Conservation (phyloP, 2,888 invertebrate species). For the Cheilosia vulpina region DNA sequence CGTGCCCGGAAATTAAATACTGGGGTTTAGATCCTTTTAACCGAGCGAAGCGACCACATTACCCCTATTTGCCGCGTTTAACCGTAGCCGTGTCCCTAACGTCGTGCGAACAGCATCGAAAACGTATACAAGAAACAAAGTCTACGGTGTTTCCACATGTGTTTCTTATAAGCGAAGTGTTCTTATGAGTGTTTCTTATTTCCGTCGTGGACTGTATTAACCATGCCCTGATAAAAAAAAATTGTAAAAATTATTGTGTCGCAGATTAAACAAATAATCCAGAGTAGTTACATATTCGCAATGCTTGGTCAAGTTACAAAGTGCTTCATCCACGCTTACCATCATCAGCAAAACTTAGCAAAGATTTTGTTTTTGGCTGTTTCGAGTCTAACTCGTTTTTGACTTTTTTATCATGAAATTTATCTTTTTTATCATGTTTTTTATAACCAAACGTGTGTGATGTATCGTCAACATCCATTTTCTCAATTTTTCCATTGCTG, state of each 20-base stretch:
- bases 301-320: slow-evolving; percentile 9
- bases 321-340: slow-evolving; percentile 82
- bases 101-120: too few species aligned
- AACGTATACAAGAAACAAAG: too few species aligned
- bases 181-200: too few species aligned
- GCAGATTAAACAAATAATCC: neutral
- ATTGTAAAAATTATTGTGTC: neutral
- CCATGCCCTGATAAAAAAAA: neutral
- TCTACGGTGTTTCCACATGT: too few species aligned
- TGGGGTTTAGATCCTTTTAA: too few species aligned
- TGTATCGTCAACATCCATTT: slow-evolving; percentile 82
- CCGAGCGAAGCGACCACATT: too few species aligned
- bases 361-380: slow-evolving; percentile 84
- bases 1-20: too few species aligned
- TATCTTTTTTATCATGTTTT: slow-evolving; percentile 77
- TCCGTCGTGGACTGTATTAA: too few species aligned
- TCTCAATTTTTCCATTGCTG: slow-evolving; percentile 75
- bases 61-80: too few species aligned
- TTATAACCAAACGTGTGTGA: slow-evolving; percentile 76
- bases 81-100: too few species aligned
- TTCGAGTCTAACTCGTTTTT: slow-evolving; percentile 80
- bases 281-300: neutral
- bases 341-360: slow-evolving; percentile 93
- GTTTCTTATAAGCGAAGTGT: too few species aligned
- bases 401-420: slow-evolving; percentile 80